Evolutionary conservation across 2,888 invertebrate species (phyloP).

Genomic region (Aromia moschata): DNA sequence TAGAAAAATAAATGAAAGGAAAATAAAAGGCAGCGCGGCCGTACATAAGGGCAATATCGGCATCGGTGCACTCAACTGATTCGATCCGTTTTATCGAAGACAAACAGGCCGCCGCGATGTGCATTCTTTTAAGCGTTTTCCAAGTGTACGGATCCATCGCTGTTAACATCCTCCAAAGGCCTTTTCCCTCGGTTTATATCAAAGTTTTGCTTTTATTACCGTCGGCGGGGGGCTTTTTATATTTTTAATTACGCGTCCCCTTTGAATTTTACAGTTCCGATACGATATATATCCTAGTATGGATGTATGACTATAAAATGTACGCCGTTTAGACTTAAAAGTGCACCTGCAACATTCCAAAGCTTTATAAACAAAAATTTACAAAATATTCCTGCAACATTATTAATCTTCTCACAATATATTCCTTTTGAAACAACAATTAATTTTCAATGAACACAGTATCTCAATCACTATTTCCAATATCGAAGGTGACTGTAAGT

Average conservation of each 20-base stretch:
- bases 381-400: too few relatives aligned
- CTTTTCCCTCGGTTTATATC: slow-evolving; percentile 10
- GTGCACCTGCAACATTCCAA: too few relatives aligned
- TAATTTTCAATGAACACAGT: too few relatives aligned
- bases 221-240: background rate
- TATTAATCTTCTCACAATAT: too few relatives aligned
- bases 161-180: slow-evolving; percentile 21
- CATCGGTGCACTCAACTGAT: slow-evolving; percentile 36
- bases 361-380: too few relatives aligned
- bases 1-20: slow-evolving; percentile 33
- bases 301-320: too few relatives aligned
- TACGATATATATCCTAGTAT: too few relatives aligned
- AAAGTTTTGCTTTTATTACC: slow-evolving; percentile 13
- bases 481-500: too few relatives aligned
- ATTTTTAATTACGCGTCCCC: background rate
- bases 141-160: slow-evolving; percentile 21
- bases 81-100: slow-evolving; percentile 49
- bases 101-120: slow-evolving; percentile 41
- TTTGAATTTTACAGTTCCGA: too few relatives aligned
- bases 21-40: slow-evolving; percentile 8
- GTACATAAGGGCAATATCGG: slow-evolving; percentile 31
- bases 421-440: too few relatives aligned
- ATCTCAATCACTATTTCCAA: too few relatives aligned
- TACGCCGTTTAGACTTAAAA: too few relatives aligned
- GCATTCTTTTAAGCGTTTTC: slow-evolving; percentile 27